Base-by-base conservation (phyloP, 2,113 vertebrate species). In the Oryzias melastigma region DNA sequence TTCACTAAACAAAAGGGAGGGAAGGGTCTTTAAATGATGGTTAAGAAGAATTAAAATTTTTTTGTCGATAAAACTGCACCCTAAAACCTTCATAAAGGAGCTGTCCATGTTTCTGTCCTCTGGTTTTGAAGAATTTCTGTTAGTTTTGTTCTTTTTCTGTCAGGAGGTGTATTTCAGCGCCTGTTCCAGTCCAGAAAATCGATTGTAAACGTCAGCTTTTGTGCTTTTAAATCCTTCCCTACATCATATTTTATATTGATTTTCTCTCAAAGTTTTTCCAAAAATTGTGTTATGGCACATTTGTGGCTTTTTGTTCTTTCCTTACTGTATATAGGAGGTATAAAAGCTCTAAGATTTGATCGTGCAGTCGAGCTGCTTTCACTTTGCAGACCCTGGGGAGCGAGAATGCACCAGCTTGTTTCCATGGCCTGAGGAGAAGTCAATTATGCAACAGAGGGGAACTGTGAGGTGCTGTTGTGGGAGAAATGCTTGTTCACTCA, bases 221-320 rank as follows among this genome's bases (percentile, higher is more conserved):
- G 42, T 62, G 77, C 77, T 82, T 76, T 79, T 82, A 77, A 86
- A 70, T 78, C 75, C 56, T 49, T 70, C 65, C 69, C 20, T 56
- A 73, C 64, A 69, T 76, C 80, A 78, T 79, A 85, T 74, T 86
- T 62, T 56, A 12, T 78, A 87, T 90, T 63, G 84, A 88, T 88
- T 85, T 80, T 82, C 48, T 65, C 66, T 66, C 52, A 29, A 68
- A 52, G n/a, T 71, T 15, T 50, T 35, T 35, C 10, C 5, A 49
- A 57, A 57, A 73, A 44, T 56, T 63, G 49, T 43, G 40, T 71
- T 62, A 55, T 68, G 62, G 40, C 15, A 46, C 50, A 29, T 55
- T 50, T 61, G 47, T 52, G 63, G 53, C 29, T 52, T 66, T 69
- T 68, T 75, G 5, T 70, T 27, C 10, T 29, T 40, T 17, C 22